phyloP scores from a whole-genome alignment of 2,888 invertebrate genomes.

The Yponomeuta evonymella region DNA sequence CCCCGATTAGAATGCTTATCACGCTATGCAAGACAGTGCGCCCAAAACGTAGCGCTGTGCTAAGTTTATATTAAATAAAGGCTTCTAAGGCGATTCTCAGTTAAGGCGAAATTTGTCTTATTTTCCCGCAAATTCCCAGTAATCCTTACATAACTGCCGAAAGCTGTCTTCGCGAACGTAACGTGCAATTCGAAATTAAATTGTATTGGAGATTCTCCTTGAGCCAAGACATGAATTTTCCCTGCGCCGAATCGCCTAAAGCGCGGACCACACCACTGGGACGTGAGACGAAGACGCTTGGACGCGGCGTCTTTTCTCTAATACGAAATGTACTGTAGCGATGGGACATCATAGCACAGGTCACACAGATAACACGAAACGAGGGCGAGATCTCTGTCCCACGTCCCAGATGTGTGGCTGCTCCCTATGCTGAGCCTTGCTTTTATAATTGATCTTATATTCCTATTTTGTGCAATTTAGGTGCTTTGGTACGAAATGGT shows the following conservation, averaged over 20 bases:
- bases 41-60: background rate
- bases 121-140: background rate
- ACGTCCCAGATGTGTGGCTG: no score
- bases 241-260: background rate
- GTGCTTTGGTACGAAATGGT: constrained; percentile 4
- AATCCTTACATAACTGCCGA: background rate
- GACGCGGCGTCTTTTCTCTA: no score
- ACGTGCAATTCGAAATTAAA: background rate
- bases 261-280: background rate
- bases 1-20: background rate
- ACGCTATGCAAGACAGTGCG: background rate
- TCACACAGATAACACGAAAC: no score
- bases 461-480: constrained; percentile 1
- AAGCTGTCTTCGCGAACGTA: background rate
- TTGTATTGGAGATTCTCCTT: background rate
- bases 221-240: background rate
- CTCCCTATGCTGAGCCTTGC: background rate
- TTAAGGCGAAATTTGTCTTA: background rate
- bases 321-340: no score
- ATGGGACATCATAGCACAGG: no score
- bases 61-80: background rate
- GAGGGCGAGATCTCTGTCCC: no score
- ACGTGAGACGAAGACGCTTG: no score
- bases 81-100: background rate
- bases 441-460: constrained; percentile 4